A percentile compares a stretch with the other conserved stretches of the same genome.
Evolutionary conservation across 2,113 vertebrate genomes (phyloP).

Genomic region (Apodemus speciosus): DNA sequence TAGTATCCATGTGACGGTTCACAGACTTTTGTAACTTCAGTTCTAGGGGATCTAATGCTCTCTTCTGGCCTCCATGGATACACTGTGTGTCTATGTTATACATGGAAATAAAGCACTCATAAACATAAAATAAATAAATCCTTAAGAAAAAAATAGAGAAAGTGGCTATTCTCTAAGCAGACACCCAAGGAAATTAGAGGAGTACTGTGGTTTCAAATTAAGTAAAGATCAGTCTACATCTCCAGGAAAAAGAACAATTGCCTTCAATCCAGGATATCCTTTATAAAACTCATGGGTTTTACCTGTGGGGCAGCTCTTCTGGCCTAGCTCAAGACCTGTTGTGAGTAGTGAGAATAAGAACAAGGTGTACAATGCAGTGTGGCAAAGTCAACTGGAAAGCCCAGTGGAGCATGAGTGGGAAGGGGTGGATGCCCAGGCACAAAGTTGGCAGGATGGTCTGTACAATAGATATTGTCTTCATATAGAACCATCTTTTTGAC

Average conservation of each 20-base stretch:
- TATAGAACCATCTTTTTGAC: background rate
- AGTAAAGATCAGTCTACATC: background rate
- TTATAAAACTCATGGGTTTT: background rate
- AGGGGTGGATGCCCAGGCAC: background rate
- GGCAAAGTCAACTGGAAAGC: background rate
- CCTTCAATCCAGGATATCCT: background rate
- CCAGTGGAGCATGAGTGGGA: background rate
- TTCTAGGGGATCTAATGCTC: background rate
- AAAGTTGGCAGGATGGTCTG: background rate
- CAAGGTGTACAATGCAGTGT: background rate
- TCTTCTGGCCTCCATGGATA: background rate
- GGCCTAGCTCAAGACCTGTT: background rate
- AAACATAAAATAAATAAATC: background rate
- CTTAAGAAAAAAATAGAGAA: background rate
- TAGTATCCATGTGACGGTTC: background rate
- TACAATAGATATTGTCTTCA: background rate
- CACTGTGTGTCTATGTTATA: background rate
- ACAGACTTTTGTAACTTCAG: background rate
- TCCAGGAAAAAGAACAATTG: background rate
- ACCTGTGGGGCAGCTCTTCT: background rate
- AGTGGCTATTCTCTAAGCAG: background rate
- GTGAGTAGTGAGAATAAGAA: background rate
- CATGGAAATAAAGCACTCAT: background rate
- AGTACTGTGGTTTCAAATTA: conserved; percentile 4
- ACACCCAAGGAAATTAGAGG: background rate